Conservation (phyloP, 2,797 vertebrate genomes). For the Pipistrellus nathusii region DNA sequence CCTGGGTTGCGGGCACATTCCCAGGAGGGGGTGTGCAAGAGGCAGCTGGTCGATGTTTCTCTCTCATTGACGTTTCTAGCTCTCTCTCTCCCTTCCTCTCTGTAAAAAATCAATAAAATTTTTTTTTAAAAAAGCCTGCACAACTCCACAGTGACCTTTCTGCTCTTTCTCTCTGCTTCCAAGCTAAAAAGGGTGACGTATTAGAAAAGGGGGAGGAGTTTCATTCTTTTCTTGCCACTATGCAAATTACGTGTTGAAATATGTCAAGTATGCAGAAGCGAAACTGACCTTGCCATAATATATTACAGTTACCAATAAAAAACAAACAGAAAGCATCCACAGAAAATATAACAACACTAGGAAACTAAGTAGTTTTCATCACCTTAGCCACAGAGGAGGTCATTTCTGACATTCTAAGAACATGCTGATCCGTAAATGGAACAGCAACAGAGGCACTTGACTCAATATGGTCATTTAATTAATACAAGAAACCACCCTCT, state of each 20-base stretch:
- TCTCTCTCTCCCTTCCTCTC: too few species aligned
- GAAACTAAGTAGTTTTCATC: slow-evolving; percentile 34
- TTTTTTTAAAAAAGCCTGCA: slow-evolving; percentile 12
- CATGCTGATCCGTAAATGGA: slow-evolving; percentile 30
- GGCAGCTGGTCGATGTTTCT: too few species aligned
- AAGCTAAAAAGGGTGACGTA: slow-evolving; percentile 58
- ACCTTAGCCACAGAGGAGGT: slow-evolving; percentile 40
- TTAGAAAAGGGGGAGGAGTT: neutral
- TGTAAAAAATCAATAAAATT: too few species aligned
- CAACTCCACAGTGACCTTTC: neutral
- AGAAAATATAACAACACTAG: slow-evolving; percentile 35
- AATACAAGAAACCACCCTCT: slow-evolving; percentile 3
- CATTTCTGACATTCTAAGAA: slow-evolving; percentile 50
- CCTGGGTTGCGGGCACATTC: too few species aligned
- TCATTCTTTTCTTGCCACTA: neutral
- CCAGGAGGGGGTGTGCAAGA: too few species aligned
- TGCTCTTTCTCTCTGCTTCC: slow-evolving; percentile 29
- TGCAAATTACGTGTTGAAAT: slow-evolving; percentile 47
- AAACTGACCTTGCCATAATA: slow-evolving; percentile 52
- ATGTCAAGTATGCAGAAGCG: slow-evolving; percentile 41
- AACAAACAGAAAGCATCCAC: slow-evolving; percentile 35
- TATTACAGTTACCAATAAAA: slow-evolving; percentile 54
- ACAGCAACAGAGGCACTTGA: slow-evolving; percentile 1
- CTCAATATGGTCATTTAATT: slow-evolving; percentile 26
- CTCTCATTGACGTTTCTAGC: too few species aligned